Conservation (phyloP, 2,797 vertebrate species). For the Pipistrellus kuhlii region DNA sequence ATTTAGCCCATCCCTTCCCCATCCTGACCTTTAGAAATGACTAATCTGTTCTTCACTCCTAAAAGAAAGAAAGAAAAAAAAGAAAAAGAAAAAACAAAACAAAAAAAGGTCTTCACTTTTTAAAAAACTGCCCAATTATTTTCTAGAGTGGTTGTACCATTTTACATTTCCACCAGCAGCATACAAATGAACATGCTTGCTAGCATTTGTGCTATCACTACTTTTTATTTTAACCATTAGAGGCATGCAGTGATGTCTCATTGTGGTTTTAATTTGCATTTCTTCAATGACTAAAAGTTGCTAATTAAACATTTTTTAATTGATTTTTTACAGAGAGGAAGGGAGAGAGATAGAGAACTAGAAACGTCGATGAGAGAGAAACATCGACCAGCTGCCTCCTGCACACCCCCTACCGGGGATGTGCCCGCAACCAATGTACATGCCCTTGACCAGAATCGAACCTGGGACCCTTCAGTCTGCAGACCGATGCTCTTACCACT, state of each 20-base stretch:
- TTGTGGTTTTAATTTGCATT: not conserved
- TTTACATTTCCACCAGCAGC: not conserved
- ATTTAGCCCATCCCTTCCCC: no score
- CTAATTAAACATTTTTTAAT: not conserved
- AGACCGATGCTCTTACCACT: no score
- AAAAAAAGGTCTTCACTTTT: not conserved
- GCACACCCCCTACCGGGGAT: no score
- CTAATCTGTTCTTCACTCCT: not conserved
- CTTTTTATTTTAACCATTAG: not conserved
- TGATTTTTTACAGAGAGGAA: no score
- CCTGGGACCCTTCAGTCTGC: no score
- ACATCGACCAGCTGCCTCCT: no score
- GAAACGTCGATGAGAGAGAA: no score
- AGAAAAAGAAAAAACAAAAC: no score
- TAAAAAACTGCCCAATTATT: not conserved
- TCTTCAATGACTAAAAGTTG: not conserved
- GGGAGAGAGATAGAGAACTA: no score
- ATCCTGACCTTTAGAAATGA: not conserved
- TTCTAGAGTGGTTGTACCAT: not conserved
- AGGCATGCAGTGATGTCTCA: not conserved
- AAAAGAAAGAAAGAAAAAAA: no score
- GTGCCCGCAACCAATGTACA: no score
- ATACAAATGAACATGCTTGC: not conserved
- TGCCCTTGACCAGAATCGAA: no score
- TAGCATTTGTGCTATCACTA: not conserved